Evolutionary conservation across 1,140 invertebrate genomes (phyloP), one percentile per base, ranked within the genome.

Genomic region (Onthophagus taurus): DNA sequence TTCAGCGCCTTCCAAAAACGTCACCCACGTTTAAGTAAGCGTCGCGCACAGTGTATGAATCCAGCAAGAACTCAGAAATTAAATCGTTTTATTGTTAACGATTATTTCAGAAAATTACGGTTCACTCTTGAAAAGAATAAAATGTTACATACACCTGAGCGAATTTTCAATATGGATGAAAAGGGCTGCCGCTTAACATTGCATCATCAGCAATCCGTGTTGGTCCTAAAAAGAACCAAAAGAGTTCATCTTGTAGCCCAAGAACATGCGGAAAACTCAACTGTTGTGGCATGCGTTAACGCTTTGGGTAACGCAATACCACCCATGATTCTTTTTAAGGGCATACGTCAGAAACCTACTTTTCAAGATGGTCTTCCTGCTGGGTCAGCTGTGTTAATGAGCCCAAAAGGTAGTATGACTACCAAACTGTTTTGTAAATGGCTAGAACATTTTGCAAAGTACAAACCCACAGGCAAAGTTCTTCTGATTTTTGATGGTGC

Each of bases 151-250:
- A 46, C 47, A 33, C 58, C 59, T 23, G 38, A 57, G 18, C 46
- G 34, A n/a, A 59, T 67, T 17, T 66, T 51, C 45, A 67, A 68
- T 42, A 53, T 67, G 42, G 60, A 64, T 50, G 59, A 64, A 48
- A 64, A 62, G 42, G 56, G 55, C 2, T 64, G 63, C 47, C 50
- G 54, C 2, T 36, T 67, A 14, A 59, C 54, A 9, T 6, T 68
- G 7, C 63, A 70, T 38, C 54, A 61, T 39, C 58, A 51, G 46
- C 30, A 42, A 34, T 26, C 34, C 31, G 56, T 64, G 30, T 45
- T 59, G 8, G 51, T 52, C 17, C 41, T 50, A 49, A 59, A 49
- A 48, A 53, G 54, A 7, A 30, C 44, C 5, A 57, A 54, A 51
- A 48, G 50, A 41, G 57, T 64, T 31, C 59, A 60, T 53, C 31